Percentiles rank a stretch among this genome's conserved stretches.
phyloP scores from a whole-genome alignment of 2,888 invertebrate genomes.

The Chouioia cunea region DNA sequence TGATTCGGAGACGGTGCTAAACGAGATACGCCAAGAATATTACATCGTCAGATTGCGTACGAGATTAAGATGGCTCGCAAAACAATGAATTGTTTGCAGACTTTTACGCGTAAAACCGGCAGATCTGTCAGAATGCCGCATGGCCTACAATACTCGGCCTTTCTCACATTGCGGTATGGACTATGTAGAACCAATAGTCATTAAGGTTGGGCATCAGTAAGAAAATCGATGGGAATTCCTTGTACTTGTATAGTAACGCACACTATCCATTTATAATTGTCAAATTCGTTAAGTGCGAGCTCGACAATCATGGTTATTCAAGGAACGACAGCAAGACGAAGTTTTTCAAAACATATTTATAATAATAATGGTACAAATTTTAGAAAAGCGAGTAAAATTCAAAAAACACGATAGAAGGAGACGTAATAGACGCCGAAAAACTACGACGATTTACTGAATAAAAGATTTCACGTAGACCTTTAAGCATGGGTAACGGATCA shows the following conservation, averaged over 20 bases:
- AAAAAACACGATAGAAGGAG: slow-evolving; percentile 18
- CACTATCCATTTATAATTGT: slow-evolving; percentile 46
- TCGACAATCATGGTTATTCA: slow-evolving; percentile 42
- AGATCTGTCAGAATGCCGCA: slow-evolving; percentile 37
- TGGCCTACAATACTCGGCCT: slow-evolving; percentile 38
- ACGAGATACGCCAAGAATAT: slow-evolving; percentile 43
- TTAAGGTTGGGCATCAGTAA: slow-evolving; percentile 41
- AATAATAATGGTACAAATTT: slow-evolving; percentile 49
- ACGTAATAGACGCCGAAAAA: background rate
- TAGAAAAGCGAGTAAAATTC: slow-evolving; percentile 38
- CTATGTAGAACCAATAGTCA: slow-evolving; percentile 49
- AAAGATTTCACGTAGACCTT: background rate
- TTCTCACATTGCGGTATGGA: slow-evolving; percentile 48
- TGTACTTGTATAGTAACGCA: slow-evolving; percentile 48
- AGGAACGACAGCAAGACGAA: slow-evolving; percentile 42
- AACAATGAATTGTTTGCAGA: slow-evolving; percentile 34
- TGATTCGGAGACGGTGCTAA: slow-evolving; percentile 32
- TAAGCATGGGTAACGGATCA: background rate
- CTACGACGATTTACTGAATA: background rate
- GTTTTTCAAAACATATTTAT: slow-evolving; percentile 39
- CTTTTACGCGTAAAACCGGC: slow-evolving; percentile 30
- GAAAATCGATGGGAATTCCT: slow-evolving; percentile 48
- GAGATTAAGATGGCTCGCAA: background rate
- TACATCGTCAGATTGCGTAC: slow-evolving; percentile 8
- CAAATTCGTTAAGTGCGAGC: slow-evolving; percentile 18